Conservation (phyloP, 2,797 vertebrate species). For the Lacerta viridis region DNA sequence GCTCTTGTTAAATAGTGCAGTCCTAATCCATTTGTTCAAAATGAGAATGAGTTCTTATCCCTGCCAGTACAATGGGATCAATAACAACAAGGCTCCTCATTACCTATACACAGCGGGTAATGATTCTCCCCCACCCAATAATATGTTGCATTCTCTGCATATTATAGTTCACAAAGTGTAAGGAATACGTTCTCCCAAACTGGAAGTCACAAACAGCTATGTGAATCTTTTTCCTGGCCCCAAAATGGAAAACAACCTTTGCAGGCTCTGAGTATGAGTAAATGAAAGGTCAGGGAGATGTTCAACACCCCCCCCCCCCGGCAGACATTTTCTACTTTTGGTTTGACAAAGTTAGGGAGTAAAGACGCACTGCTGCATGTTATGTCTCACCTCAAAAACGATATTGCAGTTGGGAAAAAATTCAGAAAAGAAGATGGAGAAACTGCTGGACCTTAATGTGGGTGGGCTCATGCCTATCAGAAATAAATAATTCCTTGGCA, state of each 20-base stretch:
- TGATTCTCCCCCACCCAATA: neutral
- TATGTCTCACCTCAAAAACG: neutral
- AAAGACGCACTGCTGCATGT: neutral
- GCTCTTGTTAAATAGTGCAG: constrained; percentile 20
- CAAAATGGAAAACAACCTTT: neutral
- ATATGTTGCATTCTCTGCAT: constrained; percentile 32
- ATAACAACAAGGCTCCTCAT: neutral
- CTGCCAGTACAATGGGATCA: constrained; percentile 27
- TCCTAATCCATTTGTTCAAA: neutral
- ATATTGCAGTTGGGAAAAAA: neutral
- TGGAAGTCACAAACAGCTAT: neutral
- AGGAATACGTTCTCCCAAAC: constrained; percentile 14
- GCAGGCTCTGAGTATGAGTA: neutral
- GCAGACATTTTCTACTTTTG: neutral
- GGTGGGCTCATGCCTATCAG: neutral
- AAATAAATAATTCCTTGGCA: constrained; percentile 6
- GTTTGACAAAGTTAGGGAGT: neutral
- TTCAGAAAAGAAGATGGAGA: no score
- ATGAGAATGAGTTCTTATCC: neutral
- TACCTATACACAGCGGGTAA: neutral
- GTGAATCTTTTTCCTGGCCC: neutral
- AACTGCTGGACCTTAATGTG: no score
- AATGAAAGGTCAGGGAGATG: neutral
- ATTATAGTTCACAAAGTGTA: constrained; percentile 1
- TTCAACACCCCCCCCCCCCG: no score